Conservation (phyloP, 2,888 invertebrate genomes). For the Corythucha ciliata region DNA sequence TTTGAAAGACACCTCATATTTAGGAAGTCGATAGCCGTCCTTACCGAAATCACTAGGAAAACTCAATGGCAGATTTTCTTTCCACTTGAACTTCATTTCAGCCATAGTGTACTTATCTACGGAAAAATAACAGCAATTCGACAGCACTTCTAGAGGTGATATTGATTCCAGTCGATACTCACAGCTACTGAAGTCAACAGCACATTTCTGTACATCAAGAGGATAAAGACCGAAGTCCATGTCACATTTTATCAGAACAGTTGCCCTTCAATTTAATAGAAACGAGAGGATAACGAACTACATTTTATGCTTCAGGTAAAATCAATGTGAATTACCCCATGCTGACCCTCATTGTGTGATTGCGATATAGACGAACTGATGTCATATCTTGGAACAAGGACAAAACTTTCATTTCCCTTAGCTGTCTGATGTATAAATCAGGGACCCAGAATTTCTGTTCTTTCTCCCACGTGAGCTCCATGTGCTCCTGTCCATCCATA, state of each 20-base stretch:
- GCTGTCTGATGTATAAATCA: slow-evolving; percentile 54
- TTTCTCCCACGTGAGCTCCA: slow-evolving; percentile 40
- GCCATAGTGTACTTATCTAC: slow-evolving; percentile 53
- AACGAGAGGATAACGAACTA: slow-evolving; percentile 2
- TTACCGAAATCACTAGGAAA: slow-evolving; percentile 48
- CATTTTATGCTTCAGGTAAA: too few species aligned
- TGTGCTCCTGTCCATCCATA: slow-evolving; percentile 42
- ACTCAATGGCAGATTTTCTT: slow-evolving; percentile 47
- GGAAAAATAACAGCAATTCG: too few species aligned
- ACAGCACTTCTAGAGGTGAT: background rate
- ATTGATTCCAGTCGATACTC: slow-evolving; percentile 39
- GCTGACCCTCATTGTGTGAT: slow-evolving; percentile 55
- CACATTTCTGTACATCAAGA: slow-evolving; percentile 54
- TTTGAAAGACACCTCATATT: slow-evolving; percentile 55
- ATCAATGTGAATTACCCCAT: slow-evolving; percentile 47
- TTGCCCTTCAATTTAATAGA: slow-evolving; percentile 45
- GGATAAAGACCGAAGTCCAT: slow-evolving; percentile 58
- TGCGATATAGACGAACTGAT: slow-evolving; percentile 50
- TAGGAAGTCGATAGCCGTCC: slow-evolving; percentile 51
- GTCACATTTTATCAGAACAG: slow-evolving; percentile 55
- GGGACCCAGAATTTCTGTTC: slow-evolving; percentile 48
- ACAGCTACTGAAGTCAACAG: slow-evolving; percentile 57
- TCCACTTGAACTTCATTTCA: slow-evolving; percentile 55
- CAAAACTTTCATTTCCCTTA: slow-evolving; percentile 52
- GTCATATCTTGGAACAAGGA: slow-evolving; percentile 56